Base-by-base conservation (phyloP, 2,113 vertebrate genomes). In the Marmota flaviventris region DNA sequence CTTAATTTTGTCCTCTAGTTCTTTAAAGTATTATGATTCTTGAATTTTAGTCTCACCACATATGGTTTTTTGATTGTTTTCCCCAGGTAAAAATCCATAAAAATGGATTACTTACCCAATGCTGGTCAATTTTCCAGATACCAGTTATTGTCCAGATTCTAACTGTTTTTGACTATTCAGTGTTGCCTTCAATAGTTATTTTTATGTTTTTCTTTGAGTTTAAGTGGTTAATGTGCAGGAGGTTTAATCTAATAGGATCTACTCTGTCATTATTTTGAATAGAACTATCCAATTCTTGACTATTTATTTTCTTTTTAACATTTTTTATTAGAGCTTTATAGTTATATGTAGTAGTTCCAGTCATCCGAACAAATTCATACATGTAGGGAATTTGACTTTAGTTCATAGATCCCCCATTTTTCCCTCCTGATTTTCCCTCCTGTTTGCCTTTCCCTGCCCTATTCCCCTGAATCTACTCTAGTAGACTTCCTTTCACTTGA, bases 201-300 rank as follows among this genome's bases (percentile, higher is more conserved):
- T 90, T 95, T 82, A 58, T 82, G 58, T 76, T 88, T 82, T 82
- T 13, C 48, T 83, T 63, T 29, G 45, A 67, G 48, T 58, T 87
- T 81, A 82, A 67, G 56, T 37, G 45, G 29, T 82, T 56, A 25
- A 22, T 25, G n/a, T 75, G 22, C 8, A n/a, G n/a, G 16, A 81
- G 32, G 22, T 39, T 75, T 87, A 83, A 37, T 75, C 58, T 95
- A 32, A 82, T 75, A 75, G 67, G 0, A 45, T 88, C 37, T 82
- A 75, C 25, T 82, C 13, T 48, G 37, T n/a, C 58, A 9, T 78
- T 78, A 82, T 65, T 92, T 3, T 92, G 65, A 81, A 32, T 82
- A 56, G 51, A 92, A 75, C 45, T 45, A 63, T 5, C 29, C 17
- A 75, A 25, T 82, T 17, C 37, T 89, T 67, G 29, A 56, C 67